Conservation (phyloP, 35 echinoderm and acorn worm genomes). For the Holothuria glaberrima region DNA sequence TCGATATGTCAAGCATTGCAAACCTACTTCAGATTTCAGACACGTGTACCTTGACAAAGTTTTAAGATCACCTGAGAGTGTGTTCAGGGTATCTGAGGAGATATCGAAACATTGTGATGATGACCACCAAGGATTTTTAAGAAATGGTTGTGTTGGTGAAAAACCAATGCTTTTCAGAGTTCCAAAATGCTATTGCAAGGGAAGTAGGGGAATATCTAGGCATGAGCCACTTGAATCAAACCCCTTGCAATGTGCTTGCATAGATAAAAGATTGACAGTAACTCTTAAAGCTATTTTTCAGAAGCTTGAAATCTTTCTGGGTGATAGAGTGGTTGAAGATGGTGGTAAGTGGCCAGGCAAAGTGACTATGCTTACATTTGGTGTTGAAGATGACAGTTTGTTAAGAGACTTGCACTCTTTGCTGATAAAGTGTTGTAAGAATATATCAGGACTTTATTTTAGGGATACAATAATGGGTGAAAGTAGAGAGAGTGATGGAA, state of each 20-base stretch:
- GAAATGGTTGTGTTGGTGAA: background rate
- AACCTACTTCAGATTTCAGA: background rate
- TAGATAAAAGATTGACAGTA: background rate
- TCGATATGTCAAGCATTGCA: background rate
- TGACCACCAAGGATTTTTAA: background rate
- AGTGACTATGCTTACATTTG: background rate
- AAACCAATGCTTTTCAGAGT: slow-evolving; percentile 1
- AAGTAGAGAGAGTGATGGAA: too few species aligned
- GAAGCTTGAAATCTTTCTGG: background rate
- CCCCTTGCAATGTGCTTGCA: background rate
- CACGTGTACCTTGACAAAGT: slow-evolving; percentile 5
- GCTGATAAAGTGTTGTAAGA: background rate
- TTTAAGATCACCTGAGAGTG: background rate
- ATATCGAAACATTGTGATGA: slow-evolving; percentile 6
- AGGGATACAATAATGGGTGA: too few species aligned
- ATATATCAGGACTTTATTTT: too few species aligned
- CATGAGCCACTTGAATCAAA: background rate
- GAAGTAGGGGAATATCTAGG: background rate
- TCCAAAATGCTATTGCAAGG: background rate
- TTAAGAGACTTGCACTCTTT: background rate
- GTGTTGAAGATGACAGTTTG: background rate
- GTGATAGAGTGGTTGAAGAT: background rate
- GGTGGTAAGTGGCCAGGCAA: background rate
- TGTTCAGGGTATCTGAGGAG: background rate
- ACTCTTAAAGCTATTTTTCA: background rate